Evolutionary conservation across 1,140 invertebrate genomes (phyloP).

Genomic region (Drosophila auraria): DNA sequence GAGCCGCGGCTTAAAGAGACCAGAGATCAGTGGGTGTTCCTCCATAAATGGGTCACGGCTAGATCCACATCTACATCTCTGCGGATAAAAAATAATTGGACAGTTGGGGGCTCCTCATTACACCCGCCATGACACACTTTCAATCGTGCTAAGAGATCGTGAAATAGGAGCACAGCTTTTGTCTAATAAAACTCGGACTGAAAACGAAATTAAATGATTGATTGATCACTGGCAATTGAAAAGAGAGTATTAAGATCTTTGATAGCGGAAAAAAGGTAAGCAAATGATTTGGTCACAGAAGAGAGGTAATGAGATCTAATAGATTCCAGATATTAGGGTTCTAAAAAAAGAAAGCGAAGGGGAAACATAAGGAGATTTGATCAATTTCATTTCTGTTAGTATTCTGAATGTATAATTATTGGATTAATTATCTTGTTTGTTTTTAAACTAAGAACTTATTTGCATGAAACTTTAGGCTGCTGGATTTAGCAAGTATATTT

Average conservation of each 20-base stretch:
- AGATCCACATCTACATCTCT: slow-evolving; percentile 25
- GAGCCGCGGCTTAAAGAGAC: slow-evolving; percentile 42
- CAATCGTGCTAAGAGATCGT: slow-evolving; percentile 56
- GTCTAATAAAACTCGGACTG: slow-evolving; percentile 45
- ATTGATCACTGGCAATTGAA: slow-evolving; percentile 36
- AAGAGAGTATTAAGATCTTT: slow-evolving; percentile 35
- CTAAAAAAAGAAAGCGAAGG: slow-evolving; percentile 10
- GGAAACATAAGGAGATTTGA: too few relatives aligned
- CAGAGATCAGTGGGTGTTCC: slow-evolving; percentile 71
- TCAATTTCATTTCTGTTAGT: too few relatives aligned
- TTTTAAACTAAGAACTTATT: too few relatives aligned
- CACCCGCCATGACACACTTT: slow-evolving; percentile 72
- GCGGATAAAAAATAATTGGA: slow-evolving; percentile 40
- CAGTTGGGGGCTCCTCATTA: slow-evolving; percentile 61
- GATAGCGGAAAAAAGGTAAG: slow-evolving; percentile 25
- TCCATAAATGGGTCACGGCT: slow-evolving; percentile 63
- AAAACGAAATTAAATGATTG: slow-evolving; percentile 47
- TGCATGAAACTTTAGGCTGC: too few relatives aligned
- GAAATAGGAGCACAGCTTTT: slow-evolving; percentile 54
- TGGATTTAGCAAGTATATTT: neutral
- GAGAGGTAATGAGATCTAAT: slow-evolving; percentile 39
- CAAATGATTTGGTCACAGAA: slow-evolving; percentile 12
- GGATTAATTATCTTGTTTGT: slow-evolving; percentile 15
- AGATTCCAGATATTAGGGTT: slow-evolving; percentile 6
- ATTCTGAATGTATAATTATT: too few relatives aligned